phyloP scores from a whole-genome alignment of 2,113 vertebrate species.

The Petroica traversi region DNA sequence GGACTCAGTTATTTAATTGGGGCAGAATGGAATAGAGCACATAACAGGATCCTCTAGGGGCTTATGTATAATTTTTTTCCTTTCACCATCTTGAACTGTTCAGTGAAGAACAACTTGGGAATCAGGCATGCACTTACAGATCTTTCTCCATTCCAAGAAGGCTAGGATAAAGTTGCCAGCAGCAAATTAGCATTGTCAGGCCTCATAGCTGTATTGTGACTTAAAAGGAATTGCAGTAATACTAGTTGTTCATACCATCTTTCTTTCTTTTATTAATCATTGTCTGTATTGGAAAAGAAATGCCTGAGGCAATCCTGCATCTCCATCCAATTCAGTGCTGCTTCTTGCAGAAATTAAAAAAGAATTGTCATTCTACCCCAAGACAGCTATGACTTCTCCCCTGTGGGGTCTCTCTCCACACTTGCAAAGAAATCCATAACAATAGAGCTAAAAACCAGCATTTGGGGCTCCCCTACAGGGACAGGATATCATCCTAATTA shows the following conservation, averaged over 20 bases:
- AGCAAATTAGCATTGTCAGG: neutral
- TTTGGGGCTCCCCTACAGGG: neutral
- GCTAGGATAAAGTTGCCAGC: neutral
- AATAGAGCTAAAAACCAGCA: neutral
- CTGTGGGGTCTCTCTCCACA: neutral
- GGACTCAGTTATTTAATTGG: neutral
- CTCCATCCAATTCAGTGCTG: neutral
- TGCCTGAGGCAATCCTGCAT: neutral
- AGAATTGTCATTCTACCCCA: neutral
- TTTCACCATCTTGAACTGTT: neutral
- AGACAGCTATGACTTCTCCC: neutral
- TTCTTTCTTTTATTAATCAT: neutral
- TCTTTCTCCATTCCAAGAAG: neutral
- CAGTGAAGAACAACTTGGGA: neutral
- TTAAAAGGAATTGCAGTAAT: conserved; percentile 1
- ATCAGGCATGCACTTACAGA: neutral
- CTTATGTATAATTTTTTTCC: neutral
- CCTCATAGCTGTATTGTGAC: neutral
- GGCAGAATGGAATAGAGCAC: neutral
- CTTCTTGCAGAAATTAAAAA: neutral
- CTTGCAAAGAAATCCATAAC: neutral
- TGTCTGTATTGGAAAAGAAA: neutral
- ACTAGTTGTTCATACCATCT: neutral
- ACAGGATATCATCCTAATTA: neutral
- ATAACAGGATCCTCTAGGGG: neutral